phyloP scores from a whole-genome alignment of 2,113 vertebrate genomes.

The Brachypodius melanocephalos region DNA sequence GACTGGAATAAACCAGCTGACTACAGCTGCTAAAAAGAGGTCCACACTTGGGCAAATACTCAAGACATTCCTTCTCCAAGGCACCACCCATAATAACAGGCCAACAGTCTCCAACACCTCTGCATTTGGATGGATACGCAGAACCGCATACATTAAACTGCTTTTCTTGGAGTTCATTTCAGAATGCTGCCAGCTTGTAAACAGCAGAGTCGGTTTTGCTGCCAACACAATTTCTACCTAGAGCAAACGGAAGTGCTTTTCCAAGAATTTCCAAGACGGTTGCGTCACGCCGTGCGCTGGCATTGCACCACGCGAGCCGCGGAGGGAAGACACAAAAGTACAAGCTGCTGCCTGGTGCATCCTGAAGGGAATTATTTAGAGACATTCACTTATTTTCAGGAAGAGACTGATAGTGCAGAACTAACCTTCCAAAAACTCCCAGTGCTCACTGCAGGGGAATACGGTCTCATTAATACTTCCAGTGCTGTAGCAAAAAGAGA shows the following conservation, averaged over 20 bases:
- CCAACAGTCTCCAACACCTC: conserved; percentile 25
- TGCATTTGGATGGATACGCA: neutral
- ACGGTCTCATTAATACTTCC: neutral
- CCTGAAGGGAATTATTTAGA: neutral
- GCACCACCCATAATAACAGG: conserved; percentile 15
- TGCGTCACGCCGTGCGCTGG: conserved; percentile 29
- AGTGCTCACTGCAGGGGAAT: neutral
- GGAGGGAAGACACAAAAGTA: neutral
- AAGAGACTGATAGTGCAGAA: neutral
- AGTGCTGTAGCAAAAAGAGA: neutral
- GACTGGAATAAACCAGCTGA: conserved; percentile 6
- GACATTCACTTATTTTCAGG: neutral
- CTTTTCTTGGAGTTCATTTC: conserved; percentile 26
- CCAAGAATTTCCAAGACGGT: conserved; percentile 69
- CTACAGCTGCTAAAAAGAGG: conserved; percentile 17
- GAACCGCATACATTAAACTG: conserved; percentile 3
- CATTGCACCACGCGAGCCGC: conserved; percentile 14
- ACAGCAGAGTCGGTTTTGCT: conserved; percentile 54
- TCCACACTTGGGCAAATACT: conserved; percentile 2
- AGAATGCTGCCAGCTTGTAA: conserved; percentile 66
- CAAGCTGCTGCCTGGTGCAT: neutral
- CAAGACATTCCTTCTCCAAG: conserved; percentile 5
- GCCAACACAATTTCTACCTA: conserved; percentile 67
- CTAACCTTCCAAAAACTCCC: neutral
- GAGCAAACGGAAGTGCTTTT: conserved; percentile 70